Conservation (phyloP, 2,113 vertebrate genomes). For the Erythrocebus patas region DNA sequence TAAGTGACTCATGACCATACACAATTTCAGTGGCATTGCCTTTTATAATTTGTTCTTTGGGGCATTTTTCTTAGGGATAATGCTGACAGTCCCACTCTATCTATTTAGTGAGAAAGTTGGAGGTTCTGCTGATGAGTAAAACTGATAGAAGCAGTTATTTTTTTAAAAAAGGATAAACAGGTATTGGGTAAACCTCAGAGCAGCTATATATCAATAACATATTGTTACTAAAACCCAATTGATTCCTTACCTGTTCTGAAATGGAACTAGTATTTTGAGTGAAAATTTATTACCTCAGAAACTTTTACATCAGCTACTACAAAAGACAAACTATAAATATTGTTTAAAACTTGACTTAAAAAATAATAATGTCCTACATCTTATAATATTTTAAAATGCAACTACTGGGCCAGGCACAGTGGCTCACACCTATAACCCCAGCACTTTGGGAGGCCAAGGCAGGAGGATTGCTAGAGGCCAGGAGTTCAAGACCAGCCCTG, state of each 20-base stretch:
- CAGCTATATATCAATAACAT: not conserved
- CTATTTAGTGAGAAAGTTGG: not conserved
- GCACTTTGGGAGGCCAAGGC: no score
- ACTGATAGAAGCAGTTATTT: not conserved
- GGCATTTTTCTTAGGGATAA: not conserved
- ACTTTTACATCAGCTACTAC: not conserved
- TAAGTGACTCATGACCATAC: not conserved
- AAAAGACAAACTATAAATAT: not conserved
- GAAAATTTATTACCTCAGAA: conserved; percentile 29
- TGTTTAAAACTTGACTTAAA: not conserved
- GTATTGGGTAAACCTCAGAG: not conserved
- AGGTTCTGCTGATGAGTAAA: not conserved
- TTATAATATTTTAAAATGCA: conserved; percentile 39
- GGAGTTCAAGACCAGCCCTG: no score
- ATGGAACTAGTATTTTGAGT: not conserved
- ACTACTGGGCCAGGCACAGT: not conserved
- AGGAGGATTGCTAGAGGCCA: no score
- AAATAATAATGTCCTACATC: not conserved
- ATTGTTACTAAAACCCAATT: not conserved
- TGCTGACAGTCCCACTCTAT: not conserved
- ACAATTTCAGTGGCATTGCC: not conserved
- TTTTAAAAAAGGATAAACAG: not conserved
- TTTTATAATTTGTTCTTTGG: not conserved
- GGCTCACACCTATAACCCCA: no score
- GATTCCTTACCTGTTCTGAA: not conserved